Evolutionary conservation across 2,888 invertebrate species (phyloP), one percentile per base, ranked within the genome.

Genomic region (Himalopsyche kuldschensis): DNA sequence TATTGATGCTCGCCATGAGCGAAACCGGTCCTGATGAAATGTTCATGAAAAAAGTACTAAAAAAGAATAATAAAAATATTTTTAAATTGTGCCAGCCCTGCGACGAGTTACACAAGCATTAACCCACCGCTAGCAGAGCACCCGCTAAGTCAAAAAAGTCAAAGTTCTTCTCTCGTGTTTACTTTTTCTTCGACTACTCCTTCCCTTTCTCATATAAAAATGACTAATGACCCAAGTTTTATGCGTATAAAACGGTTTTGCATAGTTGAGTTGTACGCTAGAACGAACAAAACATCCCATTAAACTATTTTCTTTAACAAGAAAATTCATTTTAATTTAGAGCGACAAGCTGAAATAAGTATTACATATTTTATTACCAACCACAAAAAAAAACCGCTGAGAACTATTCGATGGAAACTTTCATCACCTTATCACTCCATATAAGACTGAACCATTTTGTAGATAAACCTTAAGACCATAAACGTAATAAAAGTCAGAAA

Each of bases 151-250:
- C 78, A 78, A 77, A 82, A 63, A 78, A 78, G 75, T 75, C 82
- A 32, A 80, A 84, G 80, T 84, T 81, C 78, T 78, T 75, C 78
- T 75, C 82, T 69, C 47, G 78, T 79, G 77, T 77, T 80, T 76
- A 69, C 77, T 83, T 82, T 84, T 85, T 85, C 20, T 48, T 48
- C 35, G 11, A 48, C 81, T 82, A 41, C 47, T 82, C 80, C 55
- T 69, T 69, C 69, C 69, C 30, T 69, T 69, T 69, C 75, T 84
- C 82, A 69, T 79, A 84, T 80, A 84, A 84, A 84, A 82, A 84
- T 84, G 84, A 84, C 84, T 84, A 84, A 84, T 83, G 84, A 84
- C 78, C 76, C 31, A 84, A 84, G 82, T 84, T 84, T 69, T 69
- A 63, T 63, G 83, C 80, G 79, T 77, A 80, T 30, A 77, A 69